phyloP scores from a whole-genome alignment of 2,888 invertebrate genomes.

The Oligia strigilis region DNA sequence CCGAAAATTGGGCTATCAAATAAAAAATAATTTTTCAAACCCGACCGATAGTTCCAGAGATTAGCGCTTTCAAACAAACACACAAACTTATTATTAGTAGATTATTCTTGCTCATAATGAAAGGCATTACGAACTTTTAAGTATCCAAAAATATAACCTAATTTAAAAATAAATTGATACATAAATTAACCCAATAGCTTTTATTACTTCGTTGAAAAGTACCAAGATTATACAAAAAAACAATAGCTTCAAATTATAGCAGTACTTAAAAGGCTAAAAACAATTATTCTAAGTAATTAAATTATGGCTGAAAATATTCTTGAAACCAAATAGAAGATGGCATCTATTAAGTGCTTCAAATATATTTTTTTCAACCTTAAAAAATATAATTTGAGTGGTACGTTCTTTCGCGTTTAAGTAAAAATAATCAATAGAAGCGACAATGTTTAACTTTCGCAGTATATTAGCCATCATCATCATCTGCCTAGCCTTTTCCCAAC shows the following conservation, averaged over 20 bases:
- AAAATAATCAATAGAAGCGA: conserved; percentile 74
- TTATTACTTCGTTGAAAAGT: conserved; percentile 15
- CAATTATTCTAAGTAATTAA: conserved; percentile 59
- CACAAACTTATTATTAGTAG: too few relatives aligned
- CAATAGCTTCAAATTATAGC: conserved; percentile 51
- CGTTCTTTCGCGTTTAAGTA: conserved; percentile 62
- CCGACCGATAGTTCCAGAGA: not conserved
- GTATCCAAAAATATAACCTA: not conserved
- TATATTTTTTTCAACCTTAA: conserved; percentile 62
- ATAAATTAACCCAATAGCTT: conserved; percentile 46
- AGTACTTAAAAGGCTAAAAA: conserved; percentile 26
- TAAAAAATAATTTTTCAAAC: not conserved
- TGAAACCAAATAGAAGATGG: conserved; percentile 48
- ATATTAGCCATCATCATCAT: conserved; percentile 4
- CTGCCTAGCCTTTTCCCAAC: too few relatives aligned
- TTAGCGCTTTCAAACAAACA: too few relatives aligned
- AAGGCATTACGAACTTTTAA: not conserved
- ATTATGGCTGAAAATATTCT: conserved; percentile 49
- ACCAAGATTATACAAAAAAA: conserved; percentile 14
- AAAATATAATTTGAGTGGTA: conserved; percentile 64
- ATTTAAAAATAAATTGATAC: conserved; percentile 21
- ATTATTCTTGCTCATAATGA: conserved; percentile 1
- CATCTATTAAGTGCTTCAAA: conserved; percentile 54
- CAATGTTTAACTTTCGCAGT: conserved; percentile 65
- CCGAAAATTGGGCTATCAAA: too few relatives aligned